These are phyloP conservation scores for Spermophilus dauricus DNA, from an alignment of 2,113 vertebrate species.

Conservation along the genomic window DNA sequence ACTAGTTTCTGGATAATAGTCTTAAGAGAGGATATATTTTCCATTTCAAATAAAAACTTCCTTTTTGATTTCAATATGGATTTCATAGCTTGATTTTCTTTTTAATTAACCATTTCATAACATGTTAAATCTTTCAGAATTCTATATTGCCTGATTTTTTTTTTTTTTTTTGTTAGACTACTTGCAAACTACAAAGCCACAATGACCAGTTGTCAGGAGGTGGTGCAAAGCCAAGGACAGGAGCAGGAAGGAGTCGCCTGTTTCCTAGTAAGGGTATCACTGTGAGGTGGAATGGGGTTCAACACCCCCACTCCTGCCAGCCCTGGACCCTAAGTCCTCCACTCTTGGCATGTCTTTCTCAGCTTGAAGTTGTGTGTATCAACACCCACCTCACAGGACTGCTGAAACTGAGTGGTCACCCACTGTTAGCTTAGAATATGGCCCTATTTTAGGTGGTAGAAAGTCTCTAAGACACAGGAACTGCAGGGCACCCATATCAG, in stretches of 20 bases:
- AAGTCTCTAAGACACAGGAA: not conserved
- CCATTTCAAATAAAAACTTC: not conserved
- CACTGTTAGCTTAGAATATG: not conserved
- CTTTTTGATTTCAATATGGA: not conserved
- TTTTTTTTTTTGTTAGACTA: not conserved
- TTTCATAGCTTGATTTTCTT: not conserved
- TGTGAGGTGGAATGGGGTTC: not conserved
- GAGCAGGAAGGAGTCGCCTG: not conserved
- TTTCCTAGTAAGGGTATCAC: not conserved
- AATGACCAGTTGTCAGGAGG: not conserved
- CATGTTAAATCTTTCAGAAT: too few species aligned
- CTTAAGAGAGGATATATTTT: not conserved
- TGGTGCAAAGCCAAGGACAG: not conserved
- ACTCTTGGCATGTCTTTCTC: not conserved
- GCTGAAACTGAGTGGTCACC: not conserved
- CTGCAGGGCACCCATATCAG: rapidly evolving
- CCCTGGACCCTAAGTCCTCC: too few species aligned
- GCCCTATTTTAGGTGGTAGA: not conserved
- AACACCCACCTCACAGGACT: rapidly evolving
- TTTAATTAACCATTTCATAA: not conserved
- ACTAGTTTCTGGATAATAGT: not conserved
- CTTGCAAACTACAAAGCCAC: not conserved
- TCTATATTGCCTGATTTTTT: too few species aligned
- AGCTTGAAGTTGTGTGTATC: not conserved
- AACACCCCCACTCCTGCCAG: not conserved